Conservation (phyloP, 2,797 vertebrate species). For the Nyctalus aviator region DNA sequence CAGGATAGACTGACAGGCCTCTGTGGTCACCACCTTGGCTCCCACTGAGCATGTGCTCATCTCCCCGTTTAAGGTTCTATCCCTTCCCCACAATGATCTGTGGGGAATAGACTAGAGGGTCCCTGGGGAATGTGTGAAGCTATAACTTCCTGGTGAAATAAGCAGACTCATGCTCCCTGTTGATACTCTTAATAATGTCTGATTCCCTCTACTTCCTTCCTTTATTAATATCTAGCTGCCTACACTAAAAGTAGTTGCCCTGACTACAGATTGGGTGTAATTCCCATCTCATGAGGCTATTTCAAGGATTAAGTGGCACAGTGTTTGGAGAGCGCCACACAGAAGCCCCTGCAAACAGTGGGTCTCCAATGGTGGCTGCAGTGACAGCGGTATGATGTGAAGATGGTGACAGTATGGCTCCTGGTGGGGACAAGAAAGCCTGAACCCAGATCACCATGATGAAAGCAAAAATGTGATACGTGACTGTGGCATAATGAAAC, state of each 20-base stretch:
- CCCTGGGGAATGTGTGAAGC: background rate
- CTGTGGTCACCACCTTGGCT: background rate
- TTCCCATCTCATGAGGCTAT: background rate
- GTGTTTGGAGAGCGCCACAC: background rate
- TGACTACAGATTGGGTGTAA: background rate
- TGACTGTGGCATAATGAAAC: background rate
- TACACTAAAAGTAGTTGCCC: background rate
- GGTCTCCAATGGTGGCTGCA: background rate
- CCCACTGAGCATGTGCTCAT: background rate
- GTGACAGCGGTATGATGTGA: background rate
- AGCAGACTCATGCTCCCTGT: background rate
- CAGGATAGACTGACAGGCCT: background rate
- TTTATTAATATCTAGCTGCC: background rate
- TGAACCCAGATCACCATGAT: background rate
- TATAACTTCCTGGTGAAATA: background rate
- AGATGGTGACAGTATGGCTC: background rate
- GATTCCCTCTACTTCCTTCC: background rate
- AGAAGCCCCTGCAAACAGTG: background rate
- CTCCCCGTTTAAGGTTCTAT: background rate
- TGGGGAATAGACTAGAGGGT: background rate
- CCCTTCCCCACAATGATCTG: background rate
- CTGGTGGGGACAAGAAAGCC: background rate
- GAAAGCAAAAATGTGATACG: background rate
- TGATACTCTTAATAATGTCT: background rate
- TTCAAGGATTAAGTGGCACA: background rate